Evolutionary conservation across 2,888 invertebrate species (phyloP), one percentile per base, ranked within the genome.

Genomic region (Liodrosophila aerea): DNA sequence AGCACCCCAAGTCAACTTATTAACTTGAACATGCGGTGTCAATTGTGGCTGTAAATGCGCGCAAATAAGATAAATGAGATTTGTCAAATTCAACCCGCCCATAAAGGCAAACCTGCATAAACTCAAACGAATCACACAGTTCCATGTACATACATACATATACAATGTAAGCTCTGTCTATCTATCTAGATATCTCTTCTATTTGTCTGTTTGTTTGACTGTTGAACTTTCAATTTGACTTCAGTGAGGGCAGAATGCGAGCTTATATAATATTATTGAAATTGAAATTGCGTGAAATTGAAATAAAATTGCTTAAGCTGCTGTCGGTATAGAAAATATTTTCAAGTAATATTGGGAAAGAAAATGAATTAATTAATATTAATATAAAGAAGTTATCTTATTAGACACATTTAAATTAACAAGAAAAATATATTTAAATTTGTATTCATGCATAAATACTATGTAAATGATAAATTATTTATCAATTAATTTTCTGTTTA

Each of bases 61-160:
- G 34, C 60, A 68, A 63, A 52, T 66, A 68, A 62, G 60, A 73
- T 76, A 81, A 77, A 80, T 73, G 63, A 5, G 34, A 66, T 63
- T 62, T 72, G 53, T 60, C 45, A 37, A 51, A 54, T 57, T 39
- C 36, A 15, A 18, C 9, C 18, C 29, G 41, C 15, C 30, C 30
- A 15, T 37, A 3, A 40, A 37, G 22, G 18, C 22, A 22, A 22
- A 22, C n/a, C n/a, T n/a, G n/a, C n/a, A n/a, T n/a, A n/a, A n/a
- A n/a, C 22, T 22, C 5, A 22, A 22, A 2, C 22, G 5, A 22
- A 22, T 22, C 22, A 22, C 22, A 22, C 22, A 22, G 22, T n/a
- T n/a, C n/a, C n/a, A n/a, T n/a, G n/a, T n/a, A n/a, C n/a, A n/a
- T n/a, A n/a, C n/a, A n/a, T n/a, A n/a, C n/a, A n/a, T 36, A 16